Conservation (phyloP, 2,113 vertebrate genomes). For the Neolamprologus falcicula region DNA sequence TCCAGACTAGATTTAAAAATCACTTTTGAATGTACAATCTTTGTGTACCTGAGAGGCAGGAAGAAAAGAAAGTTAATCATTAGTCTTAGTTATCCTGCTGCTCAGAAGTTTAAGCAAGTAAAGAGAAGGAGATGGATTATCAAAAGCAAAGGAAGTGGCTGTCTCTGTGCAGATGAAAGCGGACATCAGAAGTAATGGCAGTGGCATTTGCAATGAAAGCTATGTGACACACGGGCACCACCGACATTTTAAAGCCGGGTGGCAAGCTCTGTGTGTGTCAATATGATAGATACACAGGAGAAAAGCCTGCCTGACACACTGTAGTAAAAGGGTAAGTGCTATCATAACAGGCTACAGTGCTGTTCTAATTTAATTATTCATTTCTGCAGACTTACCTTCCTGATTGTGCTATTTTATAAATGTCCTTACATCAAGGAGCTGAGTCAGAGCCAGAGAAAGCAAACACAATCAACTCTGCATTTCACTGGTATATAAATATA, state of each 20-base stretch:
- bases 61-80: background rate
- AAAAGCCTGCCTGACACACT: background rate
- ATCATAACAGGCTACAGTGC: background rate
- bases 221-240: background rate
- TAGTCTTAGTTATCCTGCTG: background rate
- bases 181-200: background rate
- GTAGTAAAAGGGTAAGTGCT: background rate
- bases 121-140: background rate
- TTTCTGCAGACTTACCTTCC: background rate
- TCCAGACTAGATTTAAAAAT: background rate
- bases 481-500: background rate
- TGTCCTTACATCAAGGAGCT: background rate
- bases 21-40: background rate
- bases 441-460: conserved; percentile 15
- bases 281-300: background rate
- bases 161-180: background rate
- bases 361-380: conserved; percentile 33
- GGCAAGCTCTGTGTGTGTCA: background rate
- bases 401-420: background rate
- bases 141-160: background rate
- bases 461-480: background rate
- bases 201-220: background rate
- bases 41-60: background rate
- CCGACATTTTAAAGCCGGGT: background rate
- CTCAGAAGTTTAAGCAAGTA: background rate